Evolutionary conservation across 2,113 vertebrate genomes (phyloP).

Genomic region (Falcunculus frontatus): DNA sequence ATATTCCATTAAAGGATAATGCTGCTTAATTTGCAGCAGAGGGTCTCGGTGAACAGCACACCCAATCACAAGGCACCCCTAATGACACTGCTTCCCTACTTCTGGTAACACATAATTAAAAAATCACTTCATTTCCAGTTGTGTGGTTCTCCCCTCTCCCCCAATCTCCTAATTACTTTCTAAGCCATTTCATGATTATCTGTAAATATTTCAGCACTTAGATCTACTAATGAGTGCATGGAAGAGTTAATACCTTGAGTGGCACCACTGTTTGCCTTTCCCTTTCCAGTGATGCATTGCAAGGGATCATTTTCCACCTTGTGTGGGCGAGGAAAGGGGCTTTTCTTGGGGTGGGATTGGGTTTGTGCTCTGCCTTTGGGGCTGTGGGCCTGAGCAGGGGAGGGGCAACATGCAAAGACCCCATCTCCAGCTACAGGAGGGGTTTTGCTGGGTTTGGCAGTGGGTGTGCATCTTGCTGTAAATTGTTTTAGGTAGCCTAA

Average conservation of each 20-base stretch:
- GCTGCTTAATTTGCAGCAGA: slow-evolving; percentile 51
- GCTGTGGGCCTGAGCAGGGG: not conserved
- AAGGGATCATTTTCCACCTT: not conserved
- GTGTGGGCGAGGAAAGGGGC: fast-evolving
- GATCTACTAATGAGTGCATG: not conserved
- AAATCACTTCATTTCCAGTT: slow-evolving; percentile 62
- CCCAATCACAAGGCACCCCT: slow-evolving; percentile 52
- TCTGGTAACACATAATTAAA: slow-evolving; percentile 60
- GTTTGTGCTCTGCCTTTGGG: not conserved
- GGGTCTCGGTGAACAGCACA: slow-evolving; percentile 44
- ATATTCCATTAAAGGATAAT: slow-evolving; percentile 66
- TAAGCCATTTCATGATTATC: slow-evolving; percentile 40
- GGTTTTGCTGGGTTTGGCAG: not conserved
- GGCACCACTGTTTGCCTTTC: not conserved
- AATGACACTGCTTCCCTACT: slow-evolving; percentile 59
- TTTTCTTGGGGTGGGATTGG: not conserved
- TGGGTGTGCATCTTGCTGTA: not conserved
- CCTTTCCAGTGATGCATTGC: not conserved
- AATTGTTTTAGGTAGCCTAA: not conserved
- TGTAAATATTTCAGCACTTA: slow-evolving; percentile 48
- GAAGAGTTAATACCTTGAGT: slow-evolving; percentile 52
- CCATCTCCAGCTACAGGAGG: not conserved
- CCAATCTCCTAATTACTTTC: slow-evolving; percentile 35
- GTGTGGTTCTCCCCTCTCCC: slow-evolving; percentile 45
- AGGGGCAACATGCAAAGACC: not conserved